Conservation (phyloP, 2,888 invertebrate species). For the Melanotus villosus region DNA sequence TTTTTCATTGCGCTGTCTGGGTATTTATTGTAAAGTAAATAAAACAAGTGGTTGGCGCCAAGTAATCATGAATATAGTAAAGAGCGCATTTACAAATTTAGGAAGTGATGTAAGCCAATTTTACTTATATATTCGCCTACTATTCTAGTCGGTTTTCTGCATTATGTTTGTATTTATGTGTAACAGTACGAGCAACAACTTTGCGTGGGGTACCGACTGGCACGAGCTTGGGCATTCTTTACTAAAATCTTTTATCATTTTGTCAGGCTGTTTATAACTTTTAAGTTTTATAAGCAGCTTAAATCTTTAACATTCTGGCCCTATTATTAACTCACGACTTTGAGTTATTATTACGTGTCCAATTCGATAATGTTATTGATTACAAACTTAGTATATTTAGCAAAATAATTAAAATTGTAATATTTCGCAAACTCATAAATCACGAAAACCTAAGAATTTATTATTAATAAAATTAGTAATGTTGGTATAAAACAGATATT, state of each 20-base stretch:
- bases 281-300: conserved; percentile 22
- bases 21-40: too few species aligned
- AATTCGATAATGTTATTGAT: background rate
- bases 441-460: too few species aligned
- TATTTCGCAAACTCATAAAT: too few species aligned
- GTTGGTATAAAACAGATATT: too few species aligned
- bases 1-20: too few species aligned
- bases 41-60: background rate
- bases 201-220: conserved; percentile 45
- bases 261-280: conserved; percentile 46
- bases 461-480: too few species aligned
- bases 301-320: conserved; percentile 22
- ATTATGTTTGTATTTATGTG: conserved; percentile 43
- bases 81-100: conserved; percentile 22
- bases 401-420: too few species aligned
- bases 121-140: conserved; percentile 31
- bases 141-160: conserved; percentile 38
- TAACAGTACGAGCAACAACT: conserved; percentile 34
- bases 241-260: conserved; percentile 49
- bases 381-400: background rate
- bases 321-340: conserved; percentile 4
- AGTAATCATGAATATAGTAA: background rate
- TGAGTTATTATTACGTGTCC: background rate
- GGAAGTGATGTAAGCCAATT: conserved; percentile 32
- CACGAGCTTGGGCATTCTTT: conserved; percentile 42